Evolutionary conservation across 1,140 invertebrate species (phyloP).

Genomic region (Stenopsyche tienmushanensis): DNA sequence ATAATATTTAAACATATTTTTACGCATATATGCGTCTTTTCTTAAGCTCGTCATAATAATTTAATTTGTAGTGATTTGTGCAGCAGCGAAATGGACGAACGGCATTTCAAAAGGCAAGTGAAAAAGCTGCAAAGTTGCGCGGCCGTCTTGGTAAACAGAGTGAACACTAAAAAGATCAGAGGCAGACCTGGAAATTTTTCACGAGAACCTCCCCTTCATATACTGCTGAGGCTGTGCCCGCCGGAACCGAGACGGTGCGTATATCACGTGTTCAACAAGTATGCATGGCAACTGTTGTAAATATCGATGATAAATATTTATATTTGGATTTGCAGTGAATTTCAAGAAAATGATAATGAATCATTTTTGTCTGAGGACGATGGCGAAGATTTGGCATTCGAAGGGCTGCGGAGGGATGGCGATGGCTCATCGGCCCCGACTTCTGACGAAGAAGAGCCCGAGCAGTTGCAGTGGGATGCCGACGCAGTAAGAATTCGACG

Average conservation of each 20-base stretch:
- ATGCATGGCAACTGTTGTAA: background rate
- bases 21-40: background rate
- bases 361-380: slow-evolving; percentile 3
- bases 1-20: slow-evolving; percentile 3
- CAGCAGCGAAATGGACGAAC: slow-evolving; percentile 60
- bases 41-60: background rate
- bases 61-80: slow-evolving; percentile 69
- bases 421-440: slow-evolving; percentile 1
- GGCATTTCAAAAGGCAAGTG: slow-evolving; percentile 69
- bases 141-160: slow-evolving; percentile 9
- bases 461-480: slow-evolving; percentile 50
- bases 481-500: slow-evolving; percentile 47
- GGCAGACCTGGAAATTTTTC: no score
- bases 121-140: slow-evolving; percentile 57
- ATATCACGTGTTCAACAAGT: background rate
- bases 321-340: background rate
- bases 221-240: slow-evolving; percentile 29
- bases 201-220: slow-evolving; percentile 37
- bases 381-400: slow-evolving; percentile 5
- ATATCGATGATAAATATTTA: background rate
- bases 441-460: slow-evolving; percentile 47
- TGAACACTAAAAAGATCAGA: background rate
- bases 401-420: slow-evolving; percentile 23
- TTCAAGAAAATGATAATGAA: background rate
- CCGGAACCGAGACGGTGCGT: slow-evolving; percentile 28